These are phyloP conservation scores for Brachionus calyciflorus DNA, from an alignment of 1,140 invertebrate genomes.

Conservation along the genomic window DNA sequence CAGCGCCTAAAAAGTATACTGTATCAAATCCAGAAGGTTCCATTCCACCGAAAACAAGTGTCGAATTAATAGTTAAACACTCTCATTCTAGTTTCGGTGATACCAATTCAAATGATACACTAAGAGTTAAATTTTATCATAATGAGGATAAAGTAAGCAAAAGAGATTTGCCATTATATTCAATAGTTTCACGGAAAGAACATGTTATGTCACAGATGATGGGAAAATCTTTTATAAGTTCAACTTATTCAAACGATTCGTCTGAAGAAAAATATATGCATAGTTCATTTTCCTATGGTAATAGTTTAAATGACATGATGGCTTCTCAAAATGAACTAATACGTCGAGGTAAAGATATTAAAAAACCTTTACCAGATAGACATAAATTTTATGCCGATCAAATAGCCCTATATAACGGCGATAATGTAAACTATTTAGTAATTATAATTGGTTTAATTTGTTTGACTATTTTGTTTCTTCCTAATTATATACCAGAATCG, in stretches of 20 bases:
- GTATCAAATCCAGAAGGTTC: slow-evolving; percentile 76
- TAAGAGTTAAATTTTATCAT: slow-evolving; percentile 7
- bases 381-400: slow-evolving; percentile 16
- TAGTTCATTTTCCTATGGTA: slow-evolving; percentile 6
- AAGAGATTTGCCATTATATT: slow-evolving; percentile 16
- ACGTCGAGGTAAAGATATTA: background rate
- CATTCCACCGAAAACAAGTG: slow-evolving; percentile 72
- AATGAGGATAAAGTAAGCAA: background rate
- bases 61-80: slow-evolving; percentile 66
- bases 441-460: slow-evolving; percentile 38
- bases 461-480: slow-evolving; percentile 26
- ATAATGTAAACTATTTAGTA: slow-evolving; percentile 39
- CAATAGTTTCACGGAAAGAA: background rate
- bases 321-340: background rate
- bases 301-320: slow-evolving; percentile 11
- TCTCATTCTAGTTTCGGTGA: background rate
- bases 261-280: background rate
- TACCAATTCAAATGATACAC: slow-evolving; percentile 1
- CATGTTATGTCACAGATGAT: background rate
- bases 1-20: slow-evolving; percentile 74
- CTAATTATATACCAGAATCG: background rate
- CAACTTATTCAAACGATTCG: slow-evolving; percentile 5
- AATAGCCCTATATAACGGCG: slow-evolving; percentile 3
- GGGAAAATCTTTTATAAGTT: background rate
- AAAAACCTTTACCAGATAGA: background rate